These are phyloP conservation scores for Lepidiolamprologus cunningtoni DNA, from an alignment of 2,113 vertebrate species.

Conservation along the genomic window DNA sequence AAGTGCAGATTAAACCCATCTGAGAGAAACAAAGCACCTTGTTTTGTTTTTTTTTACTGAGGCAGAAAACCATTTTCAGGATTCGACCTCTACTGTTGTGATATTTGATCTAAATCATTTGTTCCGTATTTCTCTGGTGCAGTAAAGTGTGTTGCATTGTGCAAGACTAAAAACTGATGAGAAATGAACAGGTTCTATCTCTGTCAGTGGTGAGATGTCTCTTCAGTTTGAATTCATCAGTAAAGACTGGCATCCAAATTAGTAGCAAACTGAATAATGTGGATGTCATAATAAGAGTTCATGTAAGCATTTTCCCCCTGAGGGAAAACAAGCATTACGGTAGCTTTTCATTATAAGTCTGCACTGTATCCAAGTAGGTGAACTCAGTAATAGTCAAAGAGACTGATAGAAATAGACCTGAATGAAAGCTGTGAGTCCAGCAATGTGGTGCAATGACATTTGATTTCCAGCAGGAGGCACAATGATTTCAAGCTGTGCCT, in stretches of 20 bases:
- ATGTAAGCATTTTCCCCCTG: background rate
- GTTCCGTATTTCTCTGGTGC: background rate
- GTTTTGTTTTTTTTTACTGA: background rate
- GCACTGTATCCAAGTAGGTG: background rate
- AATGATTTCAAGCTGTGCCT: slow-evolving; percentile 5
- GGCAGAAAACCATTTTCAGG: background rate
- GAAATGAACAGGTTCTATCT: background rate
- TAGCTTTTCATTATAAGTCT: background rate
- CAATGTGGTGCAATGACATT: background rate
- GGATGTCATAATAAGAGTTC: background rate
- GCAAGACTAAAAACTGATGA: background rate
- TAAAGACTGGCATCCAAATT: background rate
- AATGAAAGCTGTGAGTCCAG: background rate
- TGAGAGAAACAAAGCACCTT: background rate
- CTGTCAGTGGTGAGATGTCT: background rate
- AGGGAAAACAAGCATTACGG: background rate
- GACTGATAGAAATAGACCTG: background rate
- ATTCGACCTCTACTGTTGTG: slow-evolving; percentile 1
- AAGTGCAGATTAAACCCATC: background rate
- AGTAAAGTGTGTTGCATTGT: background rate
- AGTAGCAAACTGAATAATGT: background rate
- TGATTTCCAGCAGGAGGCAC: slow-evolving; percentile 56
- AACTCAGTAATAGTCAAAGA: background rate
- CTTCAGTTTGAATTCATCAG: background rate
- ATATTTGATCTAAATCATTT: background rate